phyloP scores from a whole-genome alignment of 2,888 invertebrate genomes.

The Ptychoptera contaminata region DNA sequence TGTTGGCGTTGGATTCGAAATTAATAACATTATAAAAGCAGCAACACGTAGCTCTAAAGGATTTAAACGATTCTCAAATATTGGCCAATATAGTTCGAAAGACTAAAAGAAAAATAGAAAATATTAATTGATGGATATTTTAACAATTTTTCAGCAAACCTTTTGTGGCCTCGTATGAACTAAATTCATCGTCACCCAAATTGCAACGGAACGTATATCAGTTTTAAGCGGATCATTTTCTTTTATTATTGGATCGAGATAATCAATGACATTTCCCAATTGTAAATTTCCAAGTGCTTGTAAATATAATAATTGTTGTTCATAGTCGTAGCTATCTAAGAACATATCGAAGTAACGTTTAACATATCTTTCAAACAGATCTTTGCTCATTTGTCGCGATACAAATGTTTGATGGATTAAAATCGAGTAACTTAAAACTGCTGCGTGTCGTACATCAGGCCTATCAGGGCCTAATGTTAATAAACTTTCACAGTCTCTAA shows the following conservation, averaged over 20 bases:
- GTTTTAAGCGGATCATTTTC: slow-evolving; percentile 33
- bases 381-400: slow-evolving; percentile 37
- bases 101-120: slow-evolving; percentile 27
- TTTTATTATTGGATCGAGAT: slow-evolving; percentile 36
- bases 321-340: slow-evolving; percentile 47
- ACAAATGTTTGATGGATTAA: slow-evolving; percentile 45
- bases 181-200: slow-evolving; percentile 41
- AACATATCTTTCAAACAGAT: slow-evolving; percentile 52
- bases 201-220: slow-evolving; percentile 45
- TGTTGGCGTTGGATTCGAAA: slow-evolving; percentile 46
- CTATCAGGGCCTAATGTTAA: slow-evolving; percentile 30
- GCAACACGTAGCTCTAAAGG: slow-evolving; percentile 49
- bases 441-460: slow-evolving; percentile 45
- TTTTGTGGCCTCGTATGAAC: slow-evolving; percentile 35
- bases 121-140: neutral
- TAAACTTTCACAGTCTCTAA: slow-evolving; percentile 40
- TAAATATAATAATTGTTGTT: slow-evolving; percentile 52
- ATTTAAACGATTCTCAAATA: slow-evolving; percentile 48
- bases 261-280: slow-evolving; percentile 36
- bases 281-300: slow-evolving; percentile 53
- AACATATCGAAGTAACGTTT: slow-evolving; percentile 55
- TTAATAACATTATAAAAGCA: slow-evolving; percentile 45
- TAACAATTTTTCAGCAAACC: slow-evolving; percentile 26
- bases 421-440: slow-evolving; percentile 52
- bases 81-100: slow-evolving; percentile 47